Conservation (phyloP, 1,140 invertebrate genomes). For the Temnothorax longispinosus region DNA sequence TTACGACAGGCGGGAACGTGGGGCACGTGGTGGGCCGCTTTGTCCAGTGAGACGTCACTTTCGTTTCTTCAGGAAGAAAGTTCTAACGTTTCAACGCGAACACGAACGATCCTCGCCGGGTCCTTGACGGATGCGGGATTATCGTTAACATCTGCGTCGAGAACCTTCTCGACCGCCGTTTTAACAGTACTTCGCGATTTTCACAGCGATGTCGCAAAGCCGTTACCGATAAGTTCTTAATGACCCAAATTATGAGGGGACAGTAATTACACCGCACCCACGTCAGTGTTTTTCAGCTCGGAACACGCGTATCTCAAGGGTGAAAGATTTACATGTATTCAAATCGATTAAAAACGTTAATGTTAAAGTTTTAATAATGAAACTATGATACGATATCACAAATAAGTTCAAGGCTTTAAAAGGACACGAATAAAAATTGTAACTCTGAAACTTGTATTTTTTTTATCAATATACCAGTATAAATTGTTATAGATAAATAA, state of each 20-base stretch:
- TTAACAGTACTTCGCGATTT: neutral
- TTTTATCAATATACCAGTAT: no score
- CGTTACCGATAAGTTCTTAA: neutral
- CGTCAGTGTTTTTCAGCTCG: neutral
- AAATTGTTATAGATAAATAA: no score
- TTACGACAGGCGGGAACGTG: neutral
- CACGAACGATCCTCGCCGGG: neutral
- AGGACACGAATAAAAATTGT: neutral
- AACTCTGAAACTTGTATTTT: neutral
- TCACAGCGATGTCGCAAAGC: neutral
- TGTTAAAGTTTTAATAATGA: neutral
- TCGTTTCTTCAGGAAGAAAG: neutral
- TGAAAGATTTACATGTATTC: neutral
- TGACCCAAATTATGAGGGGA: neutral
- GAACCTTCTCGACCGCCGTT: neutral
- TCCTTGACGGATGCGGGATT: neutral
- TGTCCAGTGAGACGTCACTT: neutral
- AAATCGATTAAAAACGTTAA: conserved; percentile 2
- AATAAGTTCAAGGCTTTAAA: neutral
- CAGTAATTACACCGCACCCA: neutral
- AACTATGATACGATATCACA: neutral
- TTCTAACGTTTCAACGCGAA: neutral
- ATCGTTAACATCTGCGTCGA: neutral
- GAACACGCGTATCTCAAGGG: neutral
- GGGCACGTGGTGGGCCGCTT: neutral